Evolutionary conservation across 2,888 invertebrate species (phyloP).

Genomic region (Morpho achilles): DNA sequence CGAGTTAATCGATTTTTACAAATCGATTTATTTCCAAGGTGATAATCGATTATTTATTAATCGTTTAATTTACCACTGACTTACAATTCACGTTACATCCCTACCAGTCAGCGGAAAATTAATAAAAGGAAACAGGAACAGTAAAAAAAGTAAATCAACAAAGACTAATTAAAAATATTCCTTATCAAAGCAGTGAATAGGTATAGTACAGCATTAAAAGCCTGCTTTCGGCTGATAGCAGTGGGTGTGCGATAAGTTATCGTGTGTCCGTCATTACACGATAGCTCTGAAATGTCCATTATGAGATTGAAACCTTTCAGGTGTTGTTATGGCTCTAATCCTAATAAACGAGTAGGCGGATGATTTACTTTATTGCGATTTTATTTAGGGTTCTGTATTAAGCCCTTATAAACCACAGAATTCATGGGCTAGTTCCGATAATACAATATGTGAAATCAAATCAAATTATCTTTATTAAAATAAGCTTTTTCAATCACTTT

Average conservation of each 20-base stretch:
- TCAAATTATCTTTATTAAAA: too few relatives aligned
- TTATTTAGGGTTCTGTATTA: not conserved
- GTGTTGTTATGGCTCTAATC: slow-evolving; percentile 42
- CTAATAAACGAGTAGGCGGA: slow-evolving; percentile 44
- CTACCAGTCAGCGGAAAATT: too few relatives aligned
- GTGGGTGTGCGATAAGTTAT: slow-evolving; percentile 41
- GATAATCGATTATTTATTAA: too few relatives aligned
- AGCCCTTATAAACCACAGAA: not conserved
- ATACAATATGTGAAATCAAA: too few relatives aligned
- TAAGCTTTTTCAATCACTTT: too few relatives aligned
- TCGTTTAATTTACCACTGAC: too few relatives aligned
- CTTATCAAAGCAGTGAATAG: slow-evolving; percentile 6
- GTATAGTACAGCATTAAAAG: slow-evolving; percentile 7
- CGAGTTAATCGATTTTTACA: too few relatives aligned
- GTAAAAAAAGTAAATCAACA: too few relatives aligned
- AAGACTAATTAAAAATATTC: slow-evolving; percentile 8
- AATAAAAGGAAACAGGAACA: too few relatives aligned
- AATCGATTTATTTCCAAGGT: too few relatives aligned
- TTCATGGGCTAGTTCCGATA: too few relatives aligned
- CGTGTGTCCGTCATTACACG: slow-evolving; percentile 33
- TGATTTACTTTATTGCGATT: slow-evolving; percentile 24
- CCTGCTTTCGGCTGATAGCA: slow-evolving; percentile 14
- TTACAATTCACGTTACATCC: too few relatives aligned
- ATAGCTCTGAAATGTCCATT: slow-evolving; percentile 51
- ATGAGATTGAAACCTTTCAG: slow-evolving; percentile 60